Base-by-base conservation (phyloP, 2,113 vertebrate species). In the Seriola rivoliana region DNA sequence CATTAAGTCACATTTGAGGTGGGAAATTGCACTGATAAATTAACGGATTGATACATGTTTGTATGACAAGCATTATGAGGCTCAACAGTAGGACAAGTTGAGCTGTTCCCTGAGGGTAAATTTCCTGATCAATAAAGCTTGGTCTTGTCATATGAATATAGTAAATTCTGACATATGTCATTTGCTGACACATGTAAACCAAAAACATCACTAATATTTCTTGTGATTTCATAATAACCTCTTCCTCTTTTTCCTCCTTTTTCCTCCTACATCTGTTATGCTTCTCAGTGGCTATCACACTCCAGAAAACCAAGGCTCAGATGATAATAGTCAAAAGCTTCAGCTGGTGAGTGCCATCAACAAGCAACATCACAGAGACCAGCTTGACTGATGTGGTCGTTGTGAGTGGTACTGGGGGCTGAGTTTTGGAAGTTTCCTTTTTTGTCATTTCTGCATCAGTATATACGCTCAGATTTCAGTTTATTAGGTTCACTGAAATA, bases 321-420 rank as follows among this genome's bases (percentile, higher is more conserved):
- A 74, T 0, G 77, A 91, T 50, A 82, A 92, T 82, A 93, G 85
- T 90, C 77, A 93, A 5, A 95, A 87, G 84, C 95, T 97, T 58
- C 91, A 93, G 68, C 81, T 90, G 93, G 97, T 97, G 94, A 96
- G 96, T 66, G 7, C 8, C 12, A 10, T 32, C n/a, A 21, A 7
- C 1, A 48, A 72, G n/a, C 16, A 38, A 29, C 32, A 71, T 44
- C 42, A 44, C 40, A 60, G n/a, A 66, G 17, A 32, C 19, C 10
- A 48, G 29, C 4, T 34, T 55, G 17, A 57, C 71, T 42, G 12
- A 62, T 73, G 66, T 42, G 57, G 9, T 11, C 52, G 21, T 17
- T 52, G 42, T 16, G 44, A 52, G n/a, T 17, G 12, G 19, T 68
- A 23, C 34, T 48, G 14, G n/a, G 9, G 34, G 14, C 10, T 29